phyloP scores from a whole-genome alignment of 1,140 invertebrate genomes.

The Drosophila repleta region DNA sequence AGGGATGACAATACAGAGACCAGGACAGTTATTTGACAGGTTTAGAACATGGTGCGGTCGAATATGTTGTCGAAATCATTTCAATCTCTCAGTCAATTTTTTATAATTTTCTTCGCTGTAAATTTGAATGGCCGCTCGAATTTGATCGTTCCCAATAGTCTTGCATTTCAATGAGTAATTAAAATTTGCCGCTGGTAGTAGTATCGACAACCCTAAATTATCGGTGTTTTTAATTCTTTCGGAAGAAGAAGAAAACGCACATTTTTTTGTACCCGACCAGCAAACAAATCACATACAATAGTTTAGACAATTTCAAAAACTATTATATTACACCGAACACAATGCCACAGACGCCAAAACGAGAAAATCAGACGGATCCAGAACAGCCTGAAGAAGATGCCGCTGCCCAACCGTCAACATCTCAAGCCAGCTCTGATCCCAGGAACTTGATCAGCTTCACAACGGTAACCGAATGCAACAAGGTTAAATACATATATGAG shows the following conservation, averaged over 20 bases:
- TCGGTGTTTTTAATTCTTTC: slow-evolving; percentile 58
- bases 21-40: background rate
- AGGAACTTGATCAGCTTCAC: slow-evolving; percentile 45
- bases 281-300: background rate
- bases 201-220: slow-evolving; percentile 72
- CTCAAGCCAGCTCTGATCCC: slow-evolving; percentile 11
- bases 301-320: background rate
- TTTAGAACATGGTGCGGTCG: slow-evolving; percentile 21
- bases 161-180: slow-evolving; percentile 18
- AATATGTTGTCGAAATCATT: slow-evolving; percentile 36
- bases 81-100: slow-evolving; percentile 31
- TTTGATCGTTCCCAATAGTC: slow-evolving; percentile 27
- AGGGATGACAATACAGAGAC: background rate
- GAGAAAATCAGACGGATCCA: slow-evolving; percentile 5
- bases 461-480: slow-evolving; percentile 30
- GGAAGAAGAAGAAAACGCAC: slow-evolving; percentile 72
- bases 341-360: slow-evolving; percentile 49
- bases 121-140: slow-evolving; percentile 35
- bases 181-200: slow-evolving; percentile 51
- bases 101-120: slow-evolving; percentile 29
- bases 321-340: background rate
- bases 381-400: slow-evolving; percentile 7
- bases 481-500: background rate
- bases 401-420: slow-evolving; percentile 18
- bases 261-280: slow-evolving; percentile 57